Percentiles rank a stretch among this genome's conserved stretches.
Conservation (phyloP, 2,113 vertebrate species). For the Catharus minimus region DNA sequence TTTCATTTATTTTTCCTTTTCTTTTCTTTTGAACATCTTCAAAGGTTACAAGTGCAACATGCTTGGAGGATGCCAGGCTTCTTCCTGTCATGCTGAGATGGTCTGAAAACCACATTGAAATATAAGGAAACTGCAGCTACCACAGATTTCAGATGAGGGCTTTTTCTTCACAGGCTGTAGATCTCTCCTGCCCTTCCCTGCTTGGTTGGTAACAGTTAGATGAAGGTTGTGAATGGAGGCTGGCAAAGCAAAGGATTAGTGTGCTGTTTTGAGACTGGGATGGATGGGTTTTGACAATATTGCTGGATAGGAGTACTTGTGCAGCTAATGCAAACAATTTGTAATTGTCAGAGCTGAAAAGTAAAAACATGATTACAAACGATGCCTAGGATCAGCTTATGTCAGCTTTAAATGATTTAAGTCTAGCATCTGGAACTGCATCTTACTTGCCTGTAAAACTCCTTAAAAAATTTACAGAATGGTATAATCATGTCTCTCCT, state of each 20-base stretch:
- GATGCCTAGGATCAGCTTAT: slow-evolving; percentile 2
- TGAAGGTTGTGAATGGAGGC: not conserved
- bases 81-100: slow-evolving; percentile 5
- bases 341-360: slow-evolving; percentile 43
- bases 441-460: slow-evolving; percentile 25
- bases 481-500: not conserved
- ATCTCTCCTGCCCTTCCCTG: not conserved
- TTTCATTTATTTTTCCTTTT: not conserved
- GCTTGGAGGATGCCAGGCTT: not conserved
- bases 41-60: slow-evolving; percentile 40
- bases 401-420: slow-evolving; percentile 62
- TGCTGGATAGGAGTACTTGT: not conserved
- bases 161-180: not conserved
- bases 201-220: not conserved
- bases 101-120: slow-evolving; percentile 27
- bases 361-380: slow-evolving; percentile 48
- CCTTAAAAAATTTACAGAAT: not conserved
- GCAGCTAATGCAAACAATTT: slow-evolving; percentile 42
- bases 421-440: slow-evolving; percentile 32
- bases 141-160: not conserved
- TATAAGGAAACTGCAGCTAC: not conserved
- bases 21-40: slow-evolving; percentile 46
- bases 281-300: slow-evolving; percentile 6
- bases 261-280: not conserved
- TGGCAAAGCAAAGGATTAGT: not conserved